A percentile compares a stretch with the other conserved stretches of the same genome.
These are phyloP conservation scores for Xenops minutus DNA, from an alignment of 2,797 vertebrate species.

Conservation along the genomic window DNA sequence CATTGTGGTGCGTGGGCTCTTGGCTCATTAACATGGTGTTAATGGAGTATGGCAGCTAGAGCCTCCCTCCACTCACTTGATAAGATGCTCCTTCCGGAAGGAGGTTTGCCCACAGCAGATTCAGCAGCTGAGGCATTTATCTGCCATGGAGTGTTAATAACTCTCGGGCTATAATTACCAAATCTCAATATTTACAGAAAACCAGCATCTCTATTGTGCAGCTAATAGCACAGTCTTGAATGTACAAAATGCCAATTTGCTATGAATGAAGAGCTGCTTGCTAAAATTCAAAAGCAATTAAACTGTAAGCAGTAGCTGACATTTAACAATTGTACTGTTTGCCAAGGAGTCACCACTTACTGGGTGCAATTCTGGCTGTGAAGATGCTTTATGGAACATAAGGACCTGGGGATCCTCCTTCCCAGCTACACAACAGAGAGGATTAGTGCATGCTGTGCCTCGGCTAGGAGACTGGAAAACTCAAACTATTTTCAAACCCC, in stretches of 20 bases:
- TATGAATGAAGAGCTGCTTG: slow-evolving; percentile 49
- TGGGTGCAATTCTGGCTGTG: background rate
- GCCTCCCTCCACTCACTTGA: slow-evolving; percentile 49
- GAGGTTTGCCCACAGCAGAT: slow-evolving; percentile 62
- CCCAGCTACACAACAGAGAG: background rate
- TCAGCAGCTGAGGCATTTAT: slow-evolving; percentile 59
- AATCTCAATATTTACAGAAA: slow-evolving; percentile 73
- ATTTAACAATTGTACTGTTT: background rate
- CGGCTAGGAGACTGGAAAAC: background rate
- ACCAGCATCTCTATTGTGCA: slow-evolving; percentile 62
- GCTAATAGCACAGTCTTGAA: slow-evolving; percentile 49
- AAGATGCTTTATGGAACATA: background rate
- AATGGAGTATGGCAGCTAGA: slow-evolving; percentile 67
- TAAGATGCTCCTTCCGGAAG: slow-evolving; percentile 38
- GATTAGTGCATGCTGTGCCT: background rate
- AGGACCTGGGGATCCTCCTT: background rate
- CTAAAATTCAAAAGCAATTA: slow-evolving; percentile 62
- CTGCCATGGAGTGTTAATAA: slow-evolving; percentile 62
- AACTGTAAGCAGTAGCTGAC: slow-evolving; percentile 43
- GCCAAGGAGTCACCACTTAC: background rate
- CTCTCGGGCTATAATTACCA: slow-evolving; percentile 63
- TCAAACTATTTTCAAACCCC: background rate
- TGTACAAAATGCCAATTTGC: slow-evolving; percentile 47
- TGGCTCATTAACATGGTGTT: slow-evolving; percentile 64
- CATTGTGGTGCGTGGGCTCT: slow-evolving; percentile 41